phyloP scores from a whole-genome alignment of 2,888 invertebrate species.

The Lochmaea crataegi region DNA sequence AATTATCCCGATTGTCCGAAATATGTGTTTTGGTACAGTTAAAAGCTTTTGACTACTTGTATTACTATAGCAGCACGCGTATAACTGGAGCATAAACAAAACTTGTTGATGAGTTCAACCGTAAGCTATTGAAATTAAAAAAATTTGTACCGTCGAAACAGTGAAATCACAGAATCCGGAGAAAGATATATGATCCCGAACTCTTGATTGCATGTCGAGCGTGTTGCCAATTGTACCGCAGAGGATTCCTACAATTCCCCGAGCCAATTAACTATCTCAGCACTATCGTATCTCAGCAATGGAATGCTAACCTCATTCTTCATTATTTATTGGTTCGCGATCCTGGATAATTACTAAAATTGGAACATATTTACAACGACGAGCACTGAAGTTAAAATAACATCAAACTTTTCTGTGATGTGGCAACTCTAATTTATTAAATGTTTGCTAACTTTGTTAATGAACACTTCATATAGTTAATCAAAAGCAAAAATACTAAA shows the following conservation, averaged over 20 bases:
- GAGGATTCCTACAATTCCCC: constrained; percentile 32
- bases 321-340: constrained; percentile 26
- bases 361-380: background rate
- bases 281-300: constrained; percentile 32
- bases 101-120: constrained; percentile 21
- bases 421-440: no score
- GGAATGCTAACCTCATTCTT: constrained; percentile 22
- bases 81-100: background rate
- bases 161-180: constrained; percentile 27
- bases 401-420: background rate
- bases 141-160: background rate
- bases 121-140: constrained; percentile 10
- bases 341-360: constrained; percentile 16
- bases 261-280: constrained; percentile 35
- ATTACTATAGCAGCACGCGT: background rate
- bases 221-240: constrained; percentile 31
- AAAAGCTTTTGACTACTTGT: no score
- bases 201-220: constrained; percentile 36
- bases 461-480: no score
- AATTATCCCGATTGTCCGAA: no score
- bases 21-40: no score
- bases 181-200: constrained; percentile 30
- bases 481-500: no score
- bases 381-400: background rate
- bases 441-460: no score